Evolutionary conservation across 2,888 invertebrate genomes (phyloP).

Genomic region (Synergus gifuensis): DNA sequence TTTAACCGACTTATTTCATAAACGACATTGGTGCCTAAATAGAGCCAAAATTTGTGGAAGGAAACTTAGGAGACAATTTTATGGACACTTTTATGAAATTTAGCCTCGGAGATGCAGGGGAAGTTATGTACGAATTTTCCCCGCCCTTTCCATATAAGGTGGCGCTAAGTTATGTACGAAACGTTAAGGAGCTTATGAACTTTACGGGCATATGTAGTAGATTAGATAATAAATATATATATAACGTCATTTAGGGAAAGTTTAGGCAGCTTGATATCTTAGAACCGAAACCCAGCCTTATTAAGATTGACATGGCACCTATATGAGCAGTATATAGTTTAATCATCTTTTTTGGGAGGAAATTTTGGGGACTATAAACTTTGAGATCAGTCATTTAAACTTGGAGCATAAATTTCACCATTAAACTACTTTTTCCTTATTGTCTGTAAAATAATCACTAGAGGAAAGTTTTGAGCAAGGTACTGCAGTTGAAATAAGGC

Average conservation of each 20-base stretch:
- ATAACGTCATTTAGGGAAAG: slow-evolving; percentile 22
- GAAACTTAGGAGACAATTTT: background rate
- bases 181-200: slow-evolving; percentile 7
- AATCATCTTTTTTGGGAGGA: background rate
- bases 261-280: slow-evolving; percentile 11
- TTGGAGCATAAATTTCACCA: too few species aligned
- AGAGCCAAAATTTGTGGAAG: background rate
- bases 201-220: background rate
- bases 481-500: background rate
- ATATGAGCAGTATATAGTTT: background rate
- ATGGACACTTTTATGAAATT: background rate
- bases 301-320: background rate
- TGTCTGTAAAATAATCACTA: background rate
- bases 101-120: background rate
- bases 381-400: too few species aligned
- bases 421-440: too few species aligned
- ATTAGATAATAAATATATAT: background rate
- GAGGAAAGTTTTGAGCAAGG: background rate
- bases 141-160: background rate
- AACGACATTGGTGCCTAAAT: too few species aligned
- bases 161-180: slow-evolving; percentile 15
- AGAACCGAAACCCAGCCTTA: background rate
- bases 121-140: background rate
- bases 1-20: too few species aligned
- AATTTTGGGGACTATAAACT: too few species aligned